A percentile compares a stretch with the other conserved stretches of the same genome.
Evolutionary conservation across 1,140 invertebrate genomes (phyloP).

Genomic region (Magallana ariakensis): DNA sequence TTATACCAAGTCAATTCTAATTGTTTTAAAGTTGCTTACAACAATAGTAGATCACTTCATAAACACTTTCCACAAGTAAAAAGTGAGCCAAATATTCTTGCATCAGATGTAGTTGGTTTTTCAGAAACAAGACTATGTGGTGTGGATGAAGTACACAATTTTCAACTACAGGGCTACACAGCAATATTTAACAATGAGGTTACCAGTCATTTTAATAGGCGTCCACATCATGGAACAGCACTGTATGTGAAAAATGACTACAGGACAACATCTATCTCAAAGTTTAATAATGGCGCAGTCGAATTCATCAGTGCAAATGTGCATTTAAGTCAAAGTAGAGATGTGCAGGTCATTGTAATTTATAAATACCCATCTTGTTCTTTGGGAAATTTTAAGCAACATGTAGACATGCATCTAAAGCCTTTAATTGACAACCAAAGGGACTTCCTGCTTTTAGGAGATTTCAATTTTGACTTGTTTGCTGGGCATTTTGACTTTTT

Average conservation of each 20-base stretch:
- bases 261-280: not conserved
- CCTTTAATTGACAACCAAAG: constrained; percentile 1
- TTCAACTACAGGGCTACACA: not conserved
- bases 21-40: not conserved
- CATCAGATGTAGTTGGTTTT: constrained; percentile 45
- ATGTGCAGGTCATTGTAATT: constrained; percentile 16
- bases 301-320: constrained; percentile 25
- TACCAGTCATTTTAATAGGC: not conserved
- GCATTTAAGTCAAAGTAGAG: not conserved
- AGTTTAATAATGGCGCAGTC: not conserved
- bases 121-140: constrained; percentile 40
- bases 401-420: not conserved
- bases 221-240: constrained; percentile 26
- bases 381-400: constrained; percentile 1
- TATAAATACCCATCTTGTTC: constrained; percentile 40
- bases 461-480: constrained; percentile 50
- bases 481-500: constrained; percentile 40
- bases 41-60: not conserved
- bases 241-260: constrained; percentile 23
- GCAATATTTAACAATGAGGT: not conserved
- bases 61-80: constrained; percentile 26
- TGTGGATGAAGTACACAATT: constrained; percentile 20
- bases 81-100: constrained; percentile 26
- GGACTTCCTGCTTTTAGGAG: constrained; percentile 29
- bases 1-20: not conserved